Base-by-base conservation (phyloP, 1,140 invertebrate species). In the Phocides pigmalion region DNA sequence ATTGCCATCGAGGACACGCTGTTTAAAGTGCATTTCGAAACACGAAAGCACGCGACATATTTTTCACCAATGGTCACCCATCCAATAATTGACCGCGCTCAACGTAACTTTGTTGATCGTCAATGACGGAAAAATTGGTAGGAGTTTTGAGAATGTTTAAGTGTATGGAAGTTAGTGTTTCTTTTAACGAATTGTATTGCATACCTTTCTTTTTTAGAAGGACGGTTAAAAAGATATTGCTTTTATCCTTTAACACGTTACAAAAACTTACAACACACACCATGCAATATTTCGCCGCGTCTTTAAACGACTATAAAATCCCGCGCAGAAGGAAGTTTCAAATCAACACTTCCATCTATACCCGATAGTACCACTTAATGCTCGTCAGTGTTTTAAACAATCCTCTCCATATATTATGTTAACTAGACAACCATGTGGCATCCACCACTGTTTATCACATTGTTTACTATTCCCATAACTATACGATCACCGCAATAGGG, bases 311-410 rank as follows among this genome's bases (percentile, higher is more conserved):
- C 51, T 46, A 59, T 59, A 59, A 59, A 59, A 59, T 22, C 12
- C 22, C 12, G 14, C 25, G 53, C 12, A 42, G 54, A 46, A 44
- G 54, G 42, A 59, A 59, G 62, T 39, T 16, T 47, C 32, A 54
- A 53, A 64, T 56, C 49, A 42, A 70, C 68, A 63, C 51, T 62
- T 61, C 53, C 25, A 28, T 49, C 44, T 49, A 51, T 58, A 65
- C 46, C 54, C 61, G 58, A 74, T 73, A 71, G 66, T 53, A 49
- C 68, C 81, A 86, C 83, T 88, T 81, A 88, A 84, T 82, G 79
- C 82, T 82, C 74, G 76, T 88, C 85, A 81, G 70, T 81, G 74
- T 78, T 75, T 79, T 77, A 79, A 83, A 85, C 82, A 80, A 83
- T 81, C 67, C 69, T 79, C 74, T 81, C 74, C 72, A 81, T 83